Evolutionary conservation across 2,113 vertebrate species (phyloP), one percentile per base, ranked within the genome.

Genomic region (Choloepus hoffmanni): DNA sequence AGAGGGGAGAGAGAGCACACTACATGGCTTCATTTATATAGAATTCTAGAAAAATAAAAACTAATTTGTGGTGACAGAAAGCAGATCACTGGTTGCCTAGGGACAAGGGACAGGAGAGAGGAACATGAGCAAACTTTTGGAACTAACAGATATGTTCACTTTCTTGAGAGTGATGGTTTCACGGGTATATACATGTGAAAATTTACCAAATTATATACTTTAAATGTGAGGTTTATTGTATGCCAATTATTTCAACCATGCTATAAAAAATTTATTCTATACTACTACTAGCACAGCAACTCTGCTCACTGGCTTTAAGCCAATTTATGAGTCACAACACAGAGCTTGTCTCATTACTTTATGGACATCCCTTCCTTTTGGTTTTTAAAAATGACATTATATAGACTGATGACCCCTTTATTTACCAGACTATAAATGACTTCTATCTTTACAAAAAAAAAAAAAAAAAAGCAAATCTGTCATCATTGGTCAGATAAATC

Each of bases 381-480:
- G 48, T 81, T 58, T 91, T 79, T n/a, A 43, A 55, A 95, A 86
- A 88, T 9, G 7, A 3, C 62, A 63, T 28, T 72, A 78, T 15
- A 26, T 50, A 28, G 74, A 67, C 21, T 63, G 19, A 14, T 70
- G 36, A 48, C 4, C 19, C 36, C 58, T 82, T 81, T 79, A 82
- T 76, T 83, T 93, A 36, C 16, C 45, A 43, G 45, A 74, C 16
- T 92, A 21, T 36, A 67, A 92, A 82, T 36, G 67, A 72, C 92
- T 87, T 92, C 53, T 77, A 26, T 88, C n/a, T 84, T 74, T 77
- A 48, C 3, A 70, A 92, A 78, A 53, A 28, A 92, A 84, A 50
- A 84, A 50, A 36, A 36, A 36, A 36, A 36, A 36, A 36, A 36
- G 76, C 15, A 94, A 85, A 72, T 30, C 72, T 65, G 63, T 26